Evolutionary conservation across 2,113 vertebrate species (phyloP), one percentile per base, ranked within the genome.

Genomic region (Carassius auratus): DNA sequence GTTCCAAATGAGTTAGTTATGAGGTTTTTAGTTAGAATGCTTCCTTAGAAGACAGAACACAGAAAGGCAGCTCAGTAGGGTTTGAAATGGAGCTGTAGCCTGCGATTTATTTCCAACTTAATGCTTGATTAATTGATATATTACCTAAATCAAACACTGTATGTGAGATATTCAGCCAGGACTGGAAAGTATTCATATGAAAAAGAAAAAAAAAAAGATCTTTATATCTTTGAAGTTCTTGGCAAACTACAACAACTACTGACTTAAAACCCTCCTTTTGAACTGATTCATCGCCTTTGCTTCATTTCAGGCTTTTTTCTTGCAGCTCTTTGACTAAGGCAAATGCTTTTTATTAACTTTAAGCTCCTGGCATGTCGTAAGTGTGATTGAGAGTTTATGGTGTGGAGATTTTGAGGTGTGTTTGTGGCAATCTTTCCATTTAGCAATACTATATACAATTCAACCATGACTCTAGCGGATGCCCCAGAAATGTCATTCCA

Each of bases 401-500:
- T 81, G 8, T 64, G 19, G 81, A 81, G 6, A 73, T 90, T 80
- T 83, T 86, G 66, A 55, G 78, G 76, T 86, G 61, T 83, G 89
- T 85, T 88, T 84, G 9, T 5, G 89, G 86, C 78, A 86, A 62
- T 87, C 87, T 90, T 87, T 86, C 75, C 84, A 77, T 36, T 87
- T 84, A 90, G 23, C 52, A 78, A 38, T 21, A 26, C 76, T 21
- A 59, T 78, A 36, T 59, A 59, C 76, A 78, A 84, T 91, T 94
- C 94, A 93, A 93, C 92, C 90, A 92, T 93, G 93, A 93, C 93
- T 94, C 92, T 89, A 90, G 80, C 88, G 73, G 91, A 87, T 93
- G 94, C 92, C 93, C 95, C 91, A 94, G 94, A 95, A 94, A 92
- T 92, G 94, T 95, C 94, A 94, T 87, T 12, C 62, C 76, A 17